Evolutionary conservation across 2,113 vertebrate genomes (phyloP), one percentile per base, ranked within the genome.

Genomic region (Sinocyclocheilus grahami): DNA sequence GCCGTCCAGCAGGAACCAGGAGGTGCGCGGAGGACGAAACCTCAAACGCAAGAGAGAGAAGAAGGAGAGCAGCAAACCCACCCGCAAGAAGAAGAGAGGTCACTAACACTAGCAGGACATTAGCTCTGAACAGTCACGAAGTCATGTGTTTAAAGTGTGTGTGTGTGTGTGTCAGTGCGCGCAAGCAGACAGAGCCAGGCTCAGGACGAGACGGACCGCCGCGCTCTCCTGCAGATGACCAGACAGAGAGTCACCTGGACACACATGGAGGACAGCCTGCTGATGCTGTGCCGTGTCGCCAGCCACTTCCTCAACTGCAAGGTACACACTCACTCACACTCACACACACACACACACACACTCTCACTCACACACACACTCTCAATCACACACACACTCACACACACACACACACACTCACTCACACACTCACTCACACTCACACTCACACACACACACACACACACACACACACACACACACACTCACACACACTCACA

Each of bases 241-340:
- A 94, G 96, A 9, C 96, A 96, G 88, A 95, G 98, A 0, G 98
- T 99, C 53, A 93, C 93, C 78, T 99, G 98, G 98, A 95, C 96
- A 0, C 89, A 95, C 9, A 96, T 96, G 79, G 98, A 99, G 72
- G 98, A 99, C 91, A 96, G 97, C 0, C 91, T 99, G 85, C 94
- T 99, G 39, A 96, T 99, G 96, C 96, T 99, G 3, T 99, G 97
- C 90, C 94, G 96, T 0, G 97, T 99, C 1, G 97, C 97, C 37
- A 95, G 96, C 20, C 95, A 96, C 0, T 92, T 99, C 78, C 96
- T 99, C 86, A 99, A 99, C 63, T 92, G 94, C 91, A 98, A 98
- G 95, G 97, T 97, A 89, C 53, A 20, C n/a, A 60, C 53, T n/a
- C 53, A 78, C 39, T 7, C 39, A 42, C 6, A 42, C 7, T 8